phyloP scores from a whole-genome alignment of 1,140 invertebrate species.

The Dinoponera quadriceps region DNA sequence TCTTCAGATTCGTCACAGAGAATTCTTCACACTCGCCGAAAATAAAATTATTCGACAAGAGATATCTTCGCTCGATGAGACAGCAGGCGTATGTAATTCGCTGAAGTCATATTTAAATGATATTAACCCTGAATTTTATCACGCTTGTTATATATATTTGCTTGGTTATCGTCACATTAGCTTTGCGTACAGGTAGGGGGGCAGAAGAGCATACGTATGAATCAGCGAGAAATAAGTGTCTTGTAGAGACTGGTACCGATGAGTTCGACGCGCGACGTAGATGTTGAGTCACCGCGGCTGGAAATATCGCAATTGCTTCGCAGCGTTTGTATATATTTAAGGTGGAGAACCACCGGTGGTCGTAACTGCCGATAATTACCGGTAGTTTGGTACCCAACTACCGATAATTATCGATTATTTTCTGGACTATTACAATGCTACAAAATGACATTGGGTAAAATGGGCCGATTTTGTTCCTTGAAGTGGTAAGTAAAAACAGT shows the following conservation, averaged over 20 bases:
- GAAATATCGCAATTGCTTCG: slow-evolving; percentile 63
- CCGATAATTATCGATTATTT: too few species aligned
- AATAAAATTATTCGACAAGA: background rate
- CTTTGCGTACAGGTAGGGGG: background rate
- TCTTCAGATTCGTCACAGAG: too few species aligned
- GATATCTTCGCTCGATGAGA: slow-evolving; percentile 1
- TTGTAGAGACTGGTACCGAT: slow-evolving; percentile 56
- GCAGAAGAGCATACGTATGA: background rate
- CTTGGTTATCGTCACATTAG: slow-evolving; percentile 26
- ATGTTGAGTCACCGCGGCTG: slow-evolving; percentile 66
- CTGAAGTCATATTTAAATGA: slow-evolving; percentile 13
- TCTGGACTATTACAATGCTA: too few species aligned
- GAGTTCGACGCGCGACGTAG: slow-evolving; percentile 47
- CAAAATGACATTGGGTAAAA: too few species aligned
- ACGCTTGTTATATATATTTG: slow-evolving; percentile 7
- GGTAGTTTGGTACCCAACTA: too few species aligned
- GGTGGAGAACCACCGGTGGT: too few species aligned
- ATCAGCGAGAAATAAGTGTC: slow-evolving; percentile 57
- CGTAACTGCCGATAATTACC: too few species aligned
- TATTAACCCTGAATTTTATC: slow-evolving; percentile 37
- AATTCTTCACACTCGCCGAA: too few species aligned
- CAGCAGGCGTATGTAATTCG: background rate
- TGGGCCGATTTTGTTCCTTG: too few species aligned
- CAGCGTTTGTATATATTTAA: too few species aligned
- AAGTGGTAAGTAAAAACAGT: too few species aligned